Evolutionary conservation across 2,888 invertebrate genomes (phyloP).

Genomic region (Drosophila melanosoma): DNA sequence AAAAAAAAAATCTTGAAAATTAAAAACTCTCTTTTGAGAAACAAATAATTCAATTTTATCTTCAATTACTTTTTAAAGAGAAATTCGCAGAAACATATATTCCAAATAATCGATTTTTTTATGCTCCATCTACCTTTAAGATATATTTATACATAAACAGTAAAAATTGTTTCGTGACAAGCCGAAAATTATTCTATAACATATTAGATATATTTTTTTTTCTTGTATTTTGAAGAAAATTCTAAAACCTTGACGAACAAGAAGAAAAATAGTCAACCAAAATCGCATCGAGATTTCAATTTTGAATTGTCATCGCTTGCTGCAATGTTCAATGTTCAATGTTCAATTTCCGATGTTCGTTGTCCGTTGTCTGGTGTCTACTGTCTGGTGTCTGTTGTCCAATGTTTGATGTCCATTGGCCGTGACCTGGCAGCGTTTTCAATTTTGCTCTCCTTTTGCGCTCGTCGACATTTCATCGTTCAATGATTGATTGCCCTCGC

Average conservation of each 20-base stretch:
- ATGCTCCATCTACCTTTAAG: not conserved
- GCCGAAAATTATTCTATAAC: not conserved
- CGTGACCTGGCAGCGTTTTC: slow-evolving; percentile 44
- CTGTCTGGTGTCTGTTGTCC: slow-evolving; percentile 11
- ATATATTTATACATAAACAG: not conserved
- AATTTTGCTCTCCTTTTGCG: slow-evolving; percentile 42
- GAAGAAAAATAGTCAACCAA: not conserved
- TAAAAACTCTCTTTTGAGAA: not conserved
- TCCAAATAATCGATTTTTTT: not conserved
- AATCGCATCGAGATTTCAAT: slow-evolving; percentile 18
- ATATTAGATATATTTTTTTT: not conserved
- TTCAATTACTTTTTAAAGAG: not conserved
- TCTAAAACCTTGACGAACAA: not conserved
- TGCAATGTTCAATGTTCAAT: not conserved
- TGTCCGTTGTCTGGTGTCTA: not conserved
- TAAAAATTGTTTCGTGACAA: not conserved
- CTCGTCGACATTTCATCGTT: slow-evolving; percentile 73
- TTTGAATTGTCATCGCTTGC: not conserved
- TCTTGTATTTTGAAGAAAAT: not conserved
- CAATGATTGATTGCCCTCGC: slow-evolving; percentile 81
- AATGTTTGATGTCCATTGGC: slow-evolving; percentile 14
- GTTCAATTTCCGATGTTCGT: slow-evolving; percentile 2
- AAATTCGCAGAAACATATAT: not conserved
- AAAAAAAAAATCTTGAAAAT: not conserved
- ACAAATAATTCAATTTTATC: not conserved